Evolutionary conservation across 2,113 vertebrate species (phyloP).

Genomic region (Corvus hawaiiensis): DNA sequence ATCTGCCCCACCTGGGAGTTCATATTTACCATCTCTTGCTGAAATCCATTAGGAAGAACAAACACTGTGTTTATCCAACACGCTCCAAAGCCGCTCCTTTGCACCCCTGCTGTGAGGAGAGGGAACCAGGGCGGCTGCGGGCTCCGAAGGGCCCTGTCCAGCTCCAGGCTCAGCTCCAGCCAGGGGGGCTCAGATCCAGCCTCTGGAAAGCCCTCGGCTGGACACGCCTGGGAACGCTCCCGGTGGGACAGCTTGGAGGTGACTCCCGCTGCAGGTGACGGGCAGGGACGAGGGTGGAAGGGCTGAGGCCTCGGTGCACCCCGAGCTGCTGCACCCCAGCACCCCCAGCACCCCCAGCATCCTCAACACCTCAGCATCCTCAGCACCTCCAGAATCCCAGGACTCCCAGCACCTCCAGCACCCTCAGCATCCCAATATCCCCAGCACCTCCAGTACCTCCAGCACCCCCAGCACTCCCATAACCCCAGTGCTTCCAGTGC

Average conservation of each 20-base stretch:
- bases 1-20: constrained; percentile 37
- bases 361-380: background rate
- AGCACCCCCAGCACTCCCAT: background rate
- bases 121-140: background rate
- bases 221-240: rapidly evolving
- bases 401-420: background rate
- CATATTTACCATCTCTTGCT: constrained; percentile 34
- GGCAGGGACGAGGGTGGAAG: background rate
- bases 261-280: rapidly evolving
- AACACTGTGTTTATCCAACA: constrained; percentile 20
- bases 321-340: background rate
- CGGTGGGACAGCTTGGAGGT: rapidly evolving
- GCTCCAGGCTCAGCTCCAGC: background rate
- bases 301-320: background rate
- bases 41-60: constrained; percentile 54
- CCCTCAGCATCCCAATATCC: too few species aligned
- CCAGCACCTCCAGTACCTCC: too few species aligned
- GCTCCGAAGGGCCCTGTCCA: rapidly evolving
- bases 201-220: background rate
- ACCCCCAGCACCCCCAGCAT: background rate
- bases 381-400: too few species aligned
- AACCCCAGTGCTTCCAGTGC: too few species aligned
- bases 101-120: background rate
- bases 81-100: background rate
- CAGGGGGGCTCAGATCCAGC: background rate